Evolutionary conservation across 1,140 invertebrate genomes (phyloP).

Genomic region (Hestina assimilis): DNA sequence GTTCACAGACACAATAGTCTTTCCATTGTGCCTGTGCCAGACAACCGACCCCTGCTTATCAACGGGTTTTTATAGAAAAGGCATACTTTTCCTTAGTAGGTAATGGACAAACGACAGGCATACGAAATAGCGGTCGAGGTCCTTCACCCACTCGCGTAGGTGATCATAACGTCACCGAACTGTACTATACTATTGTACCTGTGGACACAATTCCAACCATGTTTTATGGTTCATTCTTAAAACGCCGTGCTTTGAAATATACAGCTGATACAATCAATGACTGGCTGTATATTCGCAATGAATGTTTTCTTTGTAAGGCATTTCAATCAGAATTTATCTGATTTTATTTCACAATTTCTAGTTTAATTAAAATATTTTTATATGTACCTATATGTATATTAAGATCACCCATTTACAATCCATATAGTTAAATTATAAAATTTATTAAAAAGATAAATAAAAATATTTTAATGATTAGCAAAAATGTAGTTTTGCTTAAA

Average conservation of each 20-base stretch:
- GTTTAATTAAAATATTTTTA: not conserved
- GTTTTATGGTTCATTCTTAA: not conserved
- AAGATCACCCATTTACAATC: not conserved
- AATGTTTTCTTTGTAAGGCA: not conserved
- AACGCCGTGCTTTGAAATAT: no score
- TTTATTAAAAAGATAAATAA: not conserved
- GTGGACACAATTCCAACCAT: not conserved
- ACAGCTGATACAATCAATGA: not conserved
- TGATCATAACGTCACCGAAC: constrained; percentile 36
- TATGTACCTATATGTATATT: not conserved
- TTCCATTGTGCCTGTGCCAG: no score
- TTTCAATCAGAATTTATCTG: not conserved
- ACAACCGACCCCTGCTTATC: no score
- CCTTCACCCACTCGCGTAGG: constrained; percentile 46
- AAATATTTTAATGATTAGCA: not conserved
- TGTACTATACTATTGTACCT: constrained; percentile 21
- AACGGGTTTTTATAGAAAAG: no score
- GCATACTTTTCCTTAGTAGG: constrained; percentile 15
- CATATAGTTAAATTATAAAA: not conserved
- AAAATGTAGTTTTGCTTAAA: not conserved
- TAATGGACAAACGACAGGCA: constrained; percentile 34
- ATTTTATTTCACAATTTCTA: not conserved
- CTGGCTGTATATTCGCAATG: not conserved
- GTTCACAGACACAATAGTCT: no score
- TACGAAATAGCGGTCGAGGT: constrained; percentile 63